Evolutionary conservation across 1,140 invertebrate species (phyloP).

Genomic region (Kradibia gibbosae): DNA sequence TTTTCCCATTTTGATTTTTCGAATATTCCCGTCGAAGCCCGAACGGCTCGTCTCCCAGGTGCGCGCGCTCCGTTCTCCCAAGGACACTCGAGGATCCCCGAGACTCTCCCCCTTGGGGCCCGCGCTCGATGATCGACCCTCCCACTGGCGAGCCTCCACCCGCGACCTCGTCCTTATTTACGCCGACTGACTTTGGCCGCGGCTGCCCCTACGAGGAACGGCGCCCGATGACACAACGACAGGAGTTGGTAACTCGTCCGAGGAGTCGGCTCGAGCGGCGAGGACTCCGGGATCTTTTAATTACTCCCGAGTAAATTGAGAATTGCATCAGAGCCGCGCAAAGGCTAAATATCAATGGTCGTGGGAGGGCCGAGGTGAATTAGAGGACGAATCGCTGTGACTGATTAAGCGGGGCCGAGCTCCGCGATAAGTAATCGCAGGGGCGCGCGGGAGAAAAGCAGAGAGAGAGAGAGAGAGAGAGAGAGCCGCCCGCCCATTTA

Average conservation of each 20-base stretch:
- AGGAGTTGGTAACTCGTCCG: too few relatives aligned
- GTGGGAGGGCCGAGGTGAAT: too few relatives aligned
- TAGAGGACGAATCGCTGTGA: neutral
- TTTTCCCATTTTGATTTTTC: conserved; percentile 67
- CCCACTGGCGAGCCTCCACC: too few relatives aligned
- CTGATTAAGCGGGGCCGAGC: neutral
- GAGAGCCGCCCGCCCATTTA: neutral
- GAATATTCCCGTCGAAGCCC: conserved; percentile 52
- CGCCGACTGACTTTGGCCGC: neutral
- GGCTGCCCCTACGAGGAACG: neutral
- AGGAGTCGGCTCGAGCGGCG: too few relatives aligned
- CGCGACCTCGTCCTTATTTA: too few relatives aligned
- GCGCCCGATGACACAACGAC: too few relatives aligned
- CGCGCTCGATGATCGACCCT: too few relatives aligned
- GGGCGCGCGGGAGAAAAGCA: too few relatives aligned
- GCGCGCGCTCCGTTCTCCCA: conserved; percentile 52
- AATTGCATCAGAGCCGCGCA: too few relatives aligned
- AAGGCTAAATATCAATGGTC: too few relatives aligned
- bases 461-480: neutral
- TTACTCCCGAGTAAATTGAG: conserved; percentile 55
- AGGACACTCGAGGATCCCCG: too few relatives aligned
- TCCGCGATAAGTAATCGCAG: neutral
- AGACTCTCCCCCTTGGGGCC: too few relatives aligned
- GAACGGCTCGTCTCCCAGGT: conserved; percentile 40
- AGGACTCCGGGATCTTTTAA: conserved; percentile 64